A percentile compares a stretch with the other conserved stretches of the same genome.
Conservation (phyloP, 1,140 invertebrate genomes). For the Coenobita brevimanus region DNA sequence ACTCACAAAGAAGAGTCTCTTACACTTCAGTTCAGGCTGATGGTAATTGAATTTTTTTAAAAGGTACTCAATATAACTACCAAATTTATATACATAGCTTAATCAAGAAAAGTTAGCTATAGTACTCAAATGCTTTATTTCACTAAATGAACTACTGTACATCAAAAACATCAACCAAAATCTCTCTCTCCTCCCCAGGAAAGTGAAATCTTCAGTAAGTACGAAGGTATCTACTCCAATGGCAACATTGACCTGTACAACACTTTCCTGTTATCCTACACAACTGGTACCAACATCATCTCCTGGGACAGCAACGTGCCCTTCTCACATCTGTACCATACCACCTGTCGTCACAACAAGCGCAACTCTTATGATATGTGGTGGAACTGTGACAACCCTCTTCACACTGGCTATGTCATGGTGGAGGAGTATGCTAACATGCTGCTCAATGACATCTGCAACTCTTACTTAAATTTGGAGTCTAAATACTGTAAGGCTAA, state of each 20-base stretch:
- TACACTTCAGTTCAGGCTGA: too few relatives aligned
- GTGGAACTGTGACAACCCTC: slow-evolving; percentile 53
- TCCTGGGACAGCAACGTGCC: slow-evolving; percentile 58
- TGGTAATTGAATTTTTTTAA: too few relatives aligned
- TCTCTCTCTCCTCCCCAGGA: slow-evolving; percentile 7
- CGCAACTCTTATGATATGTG: slow-evolving; percentile 20
- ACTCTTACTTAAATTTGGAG: slow-evolving; percentile 24
- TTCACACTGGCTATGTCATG: slow-evolving; percentile 43
- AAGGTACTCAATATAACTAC: too few relatives aligned
- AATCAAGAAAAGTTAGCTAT: too few relatives aligned
- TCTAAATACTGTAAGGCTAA: slow-evolving; percentile 1
- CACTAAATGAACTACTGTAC: too few relatives aligned
- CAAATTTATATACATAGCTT: too few relatives aligned
- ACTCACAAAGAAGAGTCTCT: too few relatives aligned
- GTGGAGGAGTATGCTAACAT: slow-evolving; percentile 43
- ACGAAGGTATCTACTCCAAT: slow-evolving; percentile 46
- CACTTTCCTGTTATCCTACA: neutral
- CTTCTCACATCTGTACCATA: slow-evolving; percentile 16
- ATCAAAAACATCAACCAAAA: neutral
- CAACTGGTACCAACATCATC: neutral
- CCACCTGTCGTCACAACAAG: neutral
- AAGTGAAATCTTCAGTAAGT: slow-evolving; percentile 39
- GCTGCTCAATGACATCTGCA: slow-evolving; percentile 58
- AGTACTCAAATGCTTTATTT: too few relatives aligned
- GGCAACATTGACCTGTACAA: slow-evolving; percentile 46